phyloP scores from a whole-genome alignment of 35 echinoderm and acorn worm genomes.

The Lytechinus variegatus region DNA sequence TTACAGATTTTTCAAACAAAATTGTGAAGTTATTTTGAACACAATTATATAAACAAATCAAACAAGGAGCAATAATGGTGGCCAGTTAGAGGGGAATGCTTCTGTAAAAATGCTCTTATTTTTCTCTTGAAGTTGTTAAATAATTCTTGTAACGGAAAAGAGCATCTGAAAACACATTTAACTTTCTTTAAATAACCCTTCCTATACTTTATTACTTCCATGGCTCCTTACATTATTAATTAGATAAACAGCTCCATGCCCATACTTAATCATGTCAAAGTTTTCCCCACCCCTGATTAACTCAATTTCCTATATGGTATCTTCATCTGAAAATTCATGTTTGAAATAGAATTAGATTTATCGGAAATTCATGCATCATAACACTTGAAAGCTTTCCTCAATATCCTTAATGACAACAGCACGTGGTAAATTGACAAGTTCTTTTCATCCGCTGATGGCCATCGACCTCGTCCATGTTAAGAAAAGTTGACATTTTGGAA shows the following conservation, averaged over 20 bases:
- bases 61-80: too few relatives aligned
- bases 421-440: background rate
- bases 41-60: background rate
- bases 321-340: background rate
- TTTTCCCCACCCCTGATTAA: background rate
- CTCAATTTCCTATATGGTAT: background rate
- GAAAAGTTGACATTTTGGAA: background rate
- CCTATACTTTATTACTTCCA: background rate
- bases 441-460: background rate
- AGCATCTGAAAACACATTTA: background rate
- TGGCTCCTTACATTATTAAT: background rate
- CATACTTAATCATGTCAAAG: background rate
- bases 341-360: background rate
- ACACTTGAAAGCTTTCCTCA: background rate
- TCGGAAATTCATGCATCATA: conserved; percentile 2
- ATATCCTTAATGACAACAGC: background rate
- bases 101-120: background rate
- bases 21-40: background rate
- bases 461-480: background rate
- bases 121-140: background rate
- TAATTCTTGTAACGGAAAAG: background rate
- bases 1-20: background rate
- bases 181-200: background rate
- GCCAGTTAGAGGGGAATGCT: too few relatives aligned
- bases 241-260: background rate